These are phyloP conservation scores for Sialia sialis DNA, from an alignment of 2,113 vertebrate species.

Conservation along the genomic window DNA sequence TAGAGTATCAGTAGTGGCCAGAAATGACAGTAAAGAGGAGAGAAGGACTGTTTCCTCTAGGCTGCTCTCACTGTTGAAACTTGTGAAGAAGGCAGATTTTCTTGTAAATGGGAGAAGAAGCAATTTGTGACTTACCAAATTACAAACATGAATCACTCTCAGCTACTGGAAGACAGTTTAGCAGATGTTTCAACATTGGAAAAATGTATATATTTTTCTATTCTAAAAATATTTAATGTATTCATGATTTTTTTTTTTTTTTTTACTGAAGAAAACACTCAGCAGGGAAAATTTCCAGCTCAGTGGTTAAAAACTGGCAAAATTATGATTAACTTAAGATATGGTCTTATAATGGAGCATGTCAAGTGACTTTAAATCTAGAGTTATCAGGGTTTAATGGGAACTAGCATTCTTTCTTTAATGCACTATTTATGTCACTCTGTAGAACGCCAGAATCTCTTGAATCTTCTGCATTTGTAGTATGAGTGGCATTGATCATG, in stretches of 20 bases:
- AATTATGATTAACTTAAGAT: neutral
- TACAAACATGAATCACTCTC: neutral
- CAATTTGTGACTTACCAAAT: neutral
- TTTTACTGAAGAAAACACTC: neutral
- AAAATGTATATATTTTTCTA: neutral
- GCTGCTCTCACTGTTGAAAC: neutral
- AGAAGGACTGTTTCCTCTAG: neutral
- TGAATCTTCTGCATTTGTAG: neutral
- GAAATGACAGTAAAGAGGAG: neutral
- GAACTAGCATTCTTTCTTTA: neutral
- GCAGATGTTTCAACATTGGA: neutral
- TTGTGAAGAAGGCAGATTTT: neutral
- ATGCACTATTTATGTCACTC: neutral
- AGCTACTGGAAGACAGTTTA: neutral
- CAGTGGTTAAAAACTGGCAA: neutral
- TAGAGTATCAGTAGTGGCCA: neutral
- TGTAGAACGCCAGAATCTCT: neutral
- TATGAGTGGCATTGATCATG: neutral
- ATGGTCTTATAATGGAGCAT: neutral
- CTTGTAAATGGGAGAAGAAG: neutral
- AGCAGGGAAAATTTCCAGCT: neutral
- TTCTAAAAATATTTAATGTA: neutral
- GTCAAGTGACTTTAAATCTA: neutral
- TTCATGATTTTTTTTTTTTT: neutral
- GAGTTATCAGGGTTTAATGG: neutral